Evolutionary conservation across 2,888 invertebrate genomes (phyloP), one percentile per base, ranked within the genome.

Genomic region (Parapristionchus giblindavisi): DNA sequence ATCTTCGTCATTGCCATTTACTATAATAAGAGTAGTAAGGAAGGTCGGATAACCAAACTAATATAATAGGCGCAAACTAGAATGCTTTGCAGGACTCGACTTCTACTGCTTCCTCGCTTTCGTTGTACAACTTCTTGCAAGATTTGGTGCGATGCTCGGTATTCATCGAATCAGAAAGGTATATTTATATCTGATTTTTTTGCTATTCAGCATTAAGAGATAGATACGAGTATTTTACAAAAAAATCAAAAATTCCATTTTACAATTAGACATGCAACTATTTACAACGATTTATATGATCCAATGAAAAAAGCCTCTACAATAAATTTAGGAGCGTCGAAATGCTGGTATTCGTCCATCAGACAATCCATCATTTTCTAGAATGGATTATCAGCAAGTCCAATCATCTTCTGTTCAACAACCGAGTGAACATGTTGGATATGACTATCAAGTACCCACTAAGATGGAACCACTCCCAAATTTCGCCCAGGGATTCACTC

Each of bases 1-100:
- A 73, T 73, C 24, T 73, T 73, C 51, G 61, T 73, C n/a, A 60
- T 73, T 32, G 73, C 73, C n/a, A 60, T 73, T 48, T 73, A 73
- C 61, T 73, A 73, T 51, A 73, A 73, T 40, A 29, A 61, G 48
- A 73, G 56, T n/a, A 43, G 24, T 34, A 73, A 60, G 34, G 43
- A 60, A n/a, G 73, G 73, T 73, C n/a, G n/a, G n/a, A n/a, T n/a
- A n/a, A n/a, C n/a, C n/a, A n/a, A n/a, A n/a, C n/a, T 21, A 51
- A 58, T 14, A 24, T 58, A 24, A 58, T 11, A 24, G n/a, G 58
- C 11, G 58, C 58, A 17, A 58, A 58, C 14, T 17, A 51, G 14
- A n/a, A n/a, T n/a, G n/a, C 8, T 36, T 43, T 65, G 34, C 63
- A 73, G 73, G 73, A 17, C 32, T 38, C 51, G 73, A 60, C 48